A percentile compares a stretch with the other conserved stretches of the same genome.
Evolutionary conservation across 2,113 vertebrate species (phyloP).

Genomic region (Notarius quadriscutis): DNA sequence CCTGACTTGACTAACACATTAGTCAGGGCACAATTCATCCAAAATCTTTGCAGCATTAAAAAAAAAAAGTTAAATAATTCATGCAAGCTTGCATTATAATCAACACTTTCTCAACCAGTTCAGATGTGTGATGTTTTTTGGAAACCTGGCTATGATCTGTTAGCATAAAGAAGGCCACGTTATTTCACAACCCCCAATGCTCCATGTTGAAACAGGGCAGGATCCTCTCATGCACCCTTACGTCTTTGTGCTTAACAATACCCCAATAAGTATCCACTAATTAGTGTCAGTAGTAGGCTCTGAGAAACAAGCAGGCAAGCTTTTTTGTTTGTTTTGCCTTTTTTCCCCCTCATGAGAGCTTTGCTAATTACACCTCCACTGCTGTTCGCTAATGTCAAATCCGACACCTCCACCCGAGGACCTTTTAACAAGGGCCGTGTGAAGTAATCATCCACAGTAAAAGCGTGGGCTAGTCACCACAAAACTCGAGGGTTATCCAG

Average conservation of each 20-base stretch:
- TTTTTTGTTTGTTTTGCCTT: slow-evolving; percentile 38
- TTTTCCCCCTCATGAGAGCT: slow-evolving; percentile 32
- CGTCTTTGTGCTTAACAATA: slow-evolving; percentile 39
- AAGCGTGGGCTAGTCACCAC: slow-evolving; percentile 35
- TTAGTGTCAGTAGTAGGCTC: slow-evolving; percentile 46
- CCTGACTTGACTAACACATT: not conserved
- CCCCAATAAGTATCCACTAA: slow-evolving; percentile 38
- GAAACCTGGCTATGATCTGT: slow-evolving; percentile 1
- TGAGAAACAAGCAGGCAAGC: slow-evolving; percentile 23
- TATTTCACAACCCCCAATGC: not conserved
- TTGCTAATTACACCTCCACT: slow-evolving; percentile 46
- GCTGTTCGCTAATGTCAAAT: slow-evolving; percentile 49
- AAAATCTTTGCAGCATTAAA: not conserved
- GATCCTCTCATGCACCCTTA: slow-evolving; percentile 27
- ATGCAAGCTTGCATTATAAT: not conserved
- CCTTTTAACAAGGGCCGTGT: slow-evolving; percentile 46
- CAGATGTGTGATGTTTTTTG: not conserved
- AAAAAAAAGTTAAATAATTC: not conserved
- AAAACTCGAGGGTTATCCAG: slow-evolving; percentile 41
- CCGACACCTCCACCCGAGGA: slow-evolving; percentile 41
- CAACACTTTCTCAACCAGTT: not conserved
- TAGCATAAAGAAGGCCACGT: not conserved
- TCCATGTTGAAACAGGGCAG: slow-evolving; percentile 33
- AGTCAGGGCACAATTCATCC: not conserved
- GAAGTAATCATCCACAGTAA: slow-evolving; percentile 41